Conservation (phyloP, 2,797 vertebrate species). For the Chaetodon trifasciatus region DNA sequence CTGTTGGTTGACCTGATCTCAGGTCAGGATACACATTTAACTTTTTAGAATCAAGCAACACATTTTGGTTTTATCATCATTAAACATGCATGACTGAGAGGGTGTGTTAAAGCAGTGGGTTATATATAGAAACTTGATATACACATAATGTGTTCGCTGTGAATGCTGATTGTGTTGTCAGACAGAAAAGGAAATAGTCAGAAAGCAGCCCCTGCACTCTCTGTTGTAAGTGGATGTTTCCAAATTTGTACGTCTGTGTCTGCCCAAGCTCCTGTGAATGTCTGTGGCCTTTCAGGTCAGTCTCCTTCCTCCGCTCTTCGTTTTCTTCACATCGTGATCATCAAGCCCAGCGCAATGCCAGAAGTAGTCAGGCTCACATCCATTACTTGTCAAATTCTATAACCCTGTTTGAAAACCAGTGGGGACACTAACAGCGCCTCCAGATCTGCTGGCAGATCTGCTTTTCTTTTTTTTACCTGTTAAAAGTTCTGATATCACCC, state of each 20-base stretch:
- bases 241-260: constrained; percentile 19
- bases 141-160: background rate
- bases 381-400: constrained; percentile 57
- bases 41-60: too few relatives aligned
- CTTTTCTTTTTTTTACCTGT: constrained; percentile 10
- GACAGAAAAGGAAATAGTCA: constrained; percentile 1
- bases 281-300: constrained; percentile 18
- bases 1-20: background rate
- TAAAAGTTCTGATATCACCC: constrained; percentile 18
- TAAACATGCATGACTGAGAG: background rate
- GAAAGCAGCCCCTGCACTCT: background rate
- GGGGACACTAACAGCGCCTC: constrained; percentile 22
- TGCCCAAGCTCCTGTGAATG: constrained; percentile 30
- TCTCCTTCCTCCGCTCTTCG: constrained; percentile 33
- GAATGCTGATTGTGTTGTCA: background rate
- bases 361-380: constrained; percentile 47
- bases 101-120: background rate
- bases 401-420: constrained; percentile 47
- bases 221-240: constrained; percentile 32
- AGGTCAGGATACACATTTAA: background rate
- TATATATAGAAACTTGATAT: background rate
- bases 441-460: constrained; percentile 15
- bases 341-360: constrained; percentile 41
- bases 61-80: too few relatives aligned
- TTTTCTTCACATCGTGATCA: constrained; percentile 52